A percentile compares a stretch with the other conserved stretches of the same genome.
Conservation (phyloP, 2,113 vertebrate genomes). For the Triplophysa tibetana region DNA sequence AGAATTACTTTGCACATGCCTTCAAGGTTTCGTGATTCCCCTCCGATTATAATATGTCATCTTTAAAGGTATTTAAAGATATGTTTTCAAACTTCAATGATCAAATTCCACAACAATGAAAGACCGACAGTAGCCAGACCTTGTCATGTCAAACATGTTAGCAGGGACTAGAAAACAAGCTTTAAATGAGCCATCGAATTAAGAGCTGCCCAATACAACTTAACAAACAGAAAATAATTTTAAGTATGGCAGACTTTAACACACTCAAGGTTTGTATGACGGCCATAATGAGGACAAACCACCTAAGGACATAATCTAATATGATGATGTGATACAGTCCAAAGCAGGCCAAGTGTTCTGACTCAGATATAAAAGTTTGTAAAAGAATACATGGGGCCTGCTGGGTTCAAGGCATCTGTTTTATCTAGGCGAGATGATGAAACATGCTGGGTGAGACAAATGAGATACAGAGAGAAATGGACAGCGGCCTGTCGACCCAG, state of each 20-base stretch:
- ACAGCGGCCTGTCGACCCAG: constrained; percentile 10
- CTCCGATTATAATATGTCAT: constrained; percentile 38
- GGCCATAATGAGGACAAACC: constrained; percentile 56
- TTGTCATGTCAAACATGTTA: constrained; percentile 65
- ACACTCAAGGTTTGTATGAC: constrained; percentile 33
- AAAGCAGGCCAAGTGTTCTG: constrained; percentile 17
- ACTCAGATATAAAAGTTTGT: background rate
- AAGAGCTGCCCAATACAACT: constrained; percentile 42
- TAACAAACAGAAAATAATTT: constrained; percentile 56
- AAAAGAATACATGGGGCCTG: background rate
- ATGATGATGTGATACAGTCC: constrained; percentile 17
- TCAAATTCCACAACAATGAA: constrained; percentile 38
- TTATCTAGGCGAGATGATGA: constrained; percentile 26
- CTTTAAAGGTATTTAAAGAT: constrained; percentile 27
- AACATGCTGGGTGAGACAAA: constrained; percentile 27
- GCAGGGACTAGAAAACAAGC: constrained; percentile 44
- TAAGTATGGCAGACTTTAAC: constrained; percentile 17
- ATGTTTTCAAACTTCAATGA: constrained; percentile 37
- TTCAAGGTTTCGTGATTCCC: constrained; percentile 32
- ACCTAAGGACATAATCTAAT: constrained; percentile 60
- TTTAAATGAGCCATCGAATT: constrained; percentile 60
- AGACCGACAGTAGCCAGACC: constrained; percentile 55
- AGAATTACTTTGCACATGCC: constrained; percentile 15
- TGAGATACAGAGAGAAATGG: constrained; percentile 22
- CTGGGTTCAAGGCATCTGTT: constrained; percentile 2